phyloP scores from a whole-genome alignment of 2,113 vertebrate genomes.

The Lophotis ruficrista region DNA sequence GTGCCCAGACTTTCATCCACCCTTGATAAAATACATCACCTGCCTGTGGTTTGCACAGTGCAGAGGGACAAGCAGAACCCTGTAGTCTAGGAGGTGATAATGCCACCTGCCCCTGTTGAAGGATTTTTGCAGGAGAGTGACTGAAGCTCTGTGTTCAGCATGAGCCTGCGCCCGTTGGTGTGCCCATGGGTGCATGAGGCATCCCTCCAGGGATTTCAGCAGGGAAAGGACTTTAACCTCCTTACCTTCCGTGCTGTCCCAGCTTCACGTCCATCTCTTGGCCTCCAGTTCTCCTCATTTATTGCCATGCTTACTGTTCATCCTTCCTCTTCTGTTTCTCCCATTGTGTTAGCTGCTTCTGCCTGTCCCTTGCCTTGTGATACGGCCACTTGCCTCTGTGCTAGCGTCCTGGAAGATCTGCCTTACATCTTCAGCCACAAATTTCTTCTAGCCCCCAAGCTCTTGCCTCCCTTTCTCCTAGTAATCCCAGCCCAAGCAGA shows the following conservation, averaged over 20 bases:
- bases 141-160: not conserved
- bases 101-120: not conserved
- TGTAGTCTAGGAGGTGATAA: not conserved
- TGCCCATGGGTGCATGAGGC: not conserved
- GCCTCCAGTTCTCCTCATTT: not conserved
- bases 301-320: not conserved
- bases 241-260: not conserved
- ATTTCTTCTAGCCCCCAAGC: not conserved
- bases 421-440: not conserved
- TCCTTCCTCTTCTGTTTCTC: not conserved
- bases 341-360: not conserved
- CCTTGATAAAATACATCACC: not conserved
- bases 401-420: not conserved
- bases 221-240: not conserved
- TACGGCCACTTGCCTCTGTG: not conserved
- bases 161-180: not conserved
- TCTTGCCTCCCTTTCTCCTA: not conserved
- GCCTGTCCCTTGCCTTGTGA: not conserved
- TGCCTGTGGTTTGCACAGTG: not conserved
- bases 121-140: not conserved
- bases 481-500: not conserved
- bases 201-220: not conserved
- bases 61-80: not conserved
- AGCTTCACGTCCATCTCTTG: not conserved
- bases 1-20: not conserved